Base-by-base conservation (phyloP, 2,797 vertebrate genomes). In the Synanceia verrucosa region DNA sequence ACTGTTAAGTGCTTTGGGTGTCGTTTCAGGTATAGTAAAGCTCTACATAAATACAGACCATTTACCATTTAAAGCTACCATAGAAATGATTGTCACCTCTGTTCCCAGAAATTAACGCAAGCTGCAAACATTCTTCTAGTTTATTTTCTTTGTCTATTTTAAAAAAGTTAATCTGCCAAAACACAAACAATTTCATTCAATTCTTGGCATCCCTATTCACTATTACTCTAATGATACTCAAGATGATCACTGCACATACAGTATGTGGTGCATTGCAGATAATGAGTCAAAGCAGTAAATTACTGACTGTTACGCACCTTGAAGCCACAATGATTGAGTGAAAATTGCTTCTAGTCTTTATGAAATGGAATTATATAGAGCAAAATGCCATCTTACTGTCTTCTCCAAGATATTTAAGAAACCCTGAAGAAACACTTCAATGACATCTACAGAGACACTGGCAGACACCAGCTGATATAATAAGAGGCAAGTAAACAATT, bases 241-340 rank as follows among this genome's bases (percentile, higher is more conserved):
- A 26, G 21, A 26, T 9, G 5, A 21, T 6, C 6, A 41, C 3
- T 24, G 34, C 18, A 37, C 23, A 16, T 48, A n/a, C n/a, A n/a
- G n/a, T n/a, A n/a, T 37, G 24, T 3, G 4, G 13, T 23, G 4
- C 23, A 4, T 13, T 33, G 37, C 16, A 44, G 53, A 51, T 46
- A 58, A 39, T 7, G 4, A n/a, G 9, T 53, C 57, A 59, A 26
- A 34, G 31, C 36, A 39, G 62, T 47, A 41, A 70, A 67, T 67
- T 19, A 74, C 26, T 36, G 16, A 74, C 26, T 36, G 16, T 23
- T 50, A 57, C 59, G 64, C 39, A 47, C 57, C 73, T 52, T 37
- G 4, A 68, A 43, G 36, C 36, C 57, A 43, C 65, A 79, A 16
- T 29, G 23, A 65, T 6, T 31, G n/a, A 47, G 2, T 11, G 13